A percentile compares a stretch with the other conserved stretches of the same genome.
These are phyloP conservation scores for Mustela erminea DNA, from an alignment of 2,797 vertebrate species.

Conservation along the genomic window DNA sequence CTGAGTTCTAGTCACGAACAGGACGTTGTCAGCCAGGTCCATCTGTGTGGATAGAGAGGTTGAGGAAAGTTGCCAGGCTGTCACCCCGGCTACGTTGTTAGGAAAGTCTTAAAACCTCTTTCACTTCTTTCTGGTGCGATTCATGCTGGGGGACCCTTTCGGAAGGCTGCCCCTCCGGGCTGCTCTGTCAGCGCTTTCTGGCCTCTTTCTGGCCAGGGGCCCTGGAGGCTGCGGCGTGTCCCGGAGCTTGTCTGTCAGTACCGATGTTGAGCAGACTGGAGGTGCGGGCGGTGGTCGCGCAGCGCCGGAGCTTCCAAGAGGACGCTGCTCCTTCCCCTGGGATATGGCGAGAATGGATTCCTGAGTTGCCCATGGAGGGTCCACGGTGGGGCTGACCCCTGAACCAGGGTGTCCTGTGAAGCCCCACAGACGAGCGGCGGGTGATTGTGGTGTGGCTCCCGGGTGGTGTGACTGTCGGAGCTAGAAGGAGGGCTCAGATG, in stretches of 20 bases:
- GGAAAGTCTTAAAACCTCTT: neutral
- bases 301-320: rapidly evolving
- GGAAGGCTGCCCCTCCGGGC: neutral
- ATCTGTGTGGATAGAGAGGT: neutral
- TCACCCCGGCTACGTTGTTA: rapidly evolving
- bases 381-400: rapidly evolving
- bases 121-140: neutral
- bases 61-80: neutral
- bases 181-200: rapidly evolving
- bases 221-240: rapidly evolving
- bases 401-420: rapidly evolving
- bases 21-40: rapidly evolving
- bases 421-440: neutral
- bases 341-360: rapidly evolving
- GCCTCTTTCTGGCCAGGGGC: too few relatives aligned
- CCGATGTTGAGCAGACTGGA: rapidly evolving
- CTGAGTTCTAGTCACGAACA: rapidly evolving
- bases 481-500: neutral
- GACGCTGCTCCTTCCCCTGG: neutral
- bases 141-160: too few relatives aligned
- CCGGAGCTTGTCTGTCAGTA: neutral
- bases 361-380: neutral
- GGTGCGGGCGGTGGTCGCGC: neutral
- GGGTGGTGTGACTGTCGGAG: rapidly evolving
- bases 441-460: neutral